Evolutionary conservation across 1,140 invertebrate genomes (phyloP).

Genomic region (Papilio xuthus): DNA sequence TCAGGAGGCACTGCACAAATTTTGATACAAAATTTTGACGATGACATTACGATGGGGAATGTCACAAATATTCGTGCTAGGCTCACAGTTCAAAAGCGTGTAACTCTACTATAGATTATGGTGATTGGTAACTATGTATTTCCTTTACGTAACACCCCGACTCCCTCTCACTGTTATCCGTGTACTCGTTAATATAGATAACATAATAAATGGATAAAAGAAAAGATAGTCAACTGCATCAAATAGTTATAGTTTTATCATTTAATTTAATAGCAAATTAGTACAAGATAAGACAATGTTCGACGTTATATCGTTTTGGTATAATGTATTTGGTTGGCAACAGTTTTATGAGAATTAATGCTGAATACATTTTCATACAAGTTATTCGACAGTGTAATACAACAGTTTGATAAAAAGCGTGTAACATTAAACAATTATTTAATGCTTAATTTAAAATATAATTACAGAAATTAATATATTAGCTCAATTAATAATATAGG

Average conservation of each 20-base stretch:
- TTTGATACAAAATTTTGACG: too few relatives aligned
- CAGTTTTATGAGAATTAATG: too few relatives aligned
- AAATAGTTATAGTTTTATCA: neutral
- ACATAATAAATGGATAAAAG: neutral
- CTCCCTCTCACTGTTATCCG: neutral
- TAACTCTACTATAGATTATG: too few relatives aligned
- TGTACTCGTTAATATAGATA: neutral
- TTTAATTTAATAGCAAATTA: neutral
- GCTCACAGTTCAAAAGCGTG: too few relatives aligned
- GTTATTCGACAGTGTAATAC: too few relatives aligned
- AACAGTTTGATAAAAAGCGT: neutral
- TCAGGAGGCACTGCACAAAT: too few relatives aligned
- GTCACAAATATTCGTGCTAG: too few relatives aligned
- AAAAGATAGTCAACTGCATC: neutral
- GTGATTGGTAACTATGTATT: neutral
- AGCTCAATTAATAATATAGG: conserved; percentile 18
- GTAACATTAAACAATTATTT: neutral
- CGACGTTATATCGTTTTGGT: neutral
- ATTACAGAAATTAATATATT: conserved; percentile 33
- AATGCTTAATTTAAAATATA: neutral
- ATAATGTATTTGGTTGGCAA: too few relatives aligned
- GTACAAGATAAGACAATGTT: neutral
- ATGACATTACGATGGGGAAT: too few relatives aligned
- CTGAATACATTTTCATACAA: too few relatives aligned
- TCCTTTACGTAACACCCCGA: neutral